Base-by-base conservation (phyloP, 1,140 invertebrate genomes). In the Drosophila neocordata region DNA sequence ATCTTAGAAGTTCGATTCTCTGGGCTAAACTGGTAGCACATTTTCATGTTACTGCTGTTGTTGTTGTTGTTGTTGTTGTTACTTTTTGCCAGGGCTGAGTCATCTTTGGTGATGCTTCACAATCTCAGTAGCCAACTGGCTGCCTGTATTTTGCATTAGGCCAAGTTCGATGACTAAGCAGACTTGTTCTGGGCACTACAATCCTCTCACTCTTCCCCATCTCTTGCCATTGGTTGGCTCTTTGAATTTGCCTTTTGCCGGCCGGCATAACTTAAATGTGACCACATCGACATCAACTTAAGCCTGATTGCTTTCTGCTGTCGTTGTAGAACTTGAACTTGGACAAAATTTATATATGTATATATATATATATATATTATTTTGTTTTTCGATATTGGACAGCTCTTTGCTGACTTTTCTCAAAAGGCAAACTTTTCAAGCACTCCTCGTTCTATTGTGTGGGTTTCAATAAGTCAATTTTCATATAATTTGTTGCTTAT, bases 121-220 rank as follows among this genome's bases (percentile, higher is more conserved):
- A 48, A 77, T 77, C 77, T 78, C 73, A 55, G 56, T 59, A 67
- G 52, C 67, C 60, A 48, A 20, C 15, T 48, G 55, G 60, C 77
- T 80, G 68, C 56, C 59, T 73, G 56, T 71, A 67, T 77, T 85
- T 85, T 81, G 81, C 81, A 85, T 87, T 87, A 81, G 77, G 77
- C 81, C 82, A 85, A 87, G 82, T 85, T 85, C 81, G 81, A 85
- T 85, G 81, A 85, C 81, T 85, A 87, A 85, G 82, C 81, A 81
- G 66, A 77, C 63, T 75, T 74, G 67, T 76, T 79, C 76, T 69
- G 58, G 53, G 57, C 62, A 68, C 69, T 71, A 38, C 65, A 64
- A 48, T 60, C 8, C 34, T 69, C 48, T 61, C 53, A 4, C 22
- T 24, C 22, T 24, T 2, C 22, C 22, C 22, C 18, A 3, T 18